Base-by-base conservation (phyloP, 2,113 vertebrate species). In the Corythaeola cristata region DNA sequence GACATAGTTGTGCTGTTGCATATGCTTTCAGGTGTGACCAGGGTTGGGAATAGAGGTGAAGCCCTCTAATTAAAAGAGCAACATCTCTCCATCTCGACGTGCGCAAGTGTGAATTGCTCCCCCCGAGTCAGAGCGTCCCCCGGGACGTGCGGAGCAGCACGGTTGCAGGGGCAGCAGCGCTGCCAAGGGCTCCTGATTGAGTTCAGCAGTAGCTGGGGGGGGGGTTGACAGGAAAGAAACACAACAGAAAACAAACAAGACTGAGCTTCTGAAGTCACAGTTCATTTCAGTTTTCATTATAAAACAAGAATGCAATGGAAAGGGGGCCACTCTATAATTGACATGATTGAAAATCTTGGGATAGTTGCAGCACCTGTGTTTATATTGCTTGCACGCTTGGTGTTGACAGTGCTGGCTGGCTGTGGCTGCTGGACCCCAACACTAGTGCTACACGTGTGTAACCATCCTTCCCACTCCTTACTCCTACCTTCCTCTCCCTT, bases 51-150 rank as follows among this genome's bases (percentile, higher is more conserved):
- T 74, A 95, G 56, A 90, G 64, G 47, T 87, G 66, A 87, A 85
- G 44, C 35, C 45, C 24, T 89, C 30, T 93, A 89, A 96, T 92
- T 95, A 84, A 53, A 95, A 92, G 73, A 84, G 44, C 72, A 94
- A 44, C 68, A 81, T 86, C 30, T 87, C 80, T 96, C 63, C 52
- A 33, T 85, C 69, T 75, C 71, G 33, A 13, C 32, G 5, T 75
- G 13, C 44, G 67, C 5, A 8, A 69, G 63, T 92, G 88, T 85
- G 78, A 88, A 93, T 76, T 73, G 62, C 64, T 85, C 78, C 71
- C 77, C 75, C 27, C 1, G 35, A 68, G 84, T 49, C 44, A 68
- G 23, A 91, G 49, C 64, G 84, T 75, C 81, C 74, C 77, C n/a
- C 52, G 53, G 6, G 16, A 88, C 1, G 4, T 39, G 58, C 0